These are phyloP conservation scores for Nematostella vectensis DNA, from an alignment of 92 coral and sea anemone species.

Conservation along the genomic window DNA sequence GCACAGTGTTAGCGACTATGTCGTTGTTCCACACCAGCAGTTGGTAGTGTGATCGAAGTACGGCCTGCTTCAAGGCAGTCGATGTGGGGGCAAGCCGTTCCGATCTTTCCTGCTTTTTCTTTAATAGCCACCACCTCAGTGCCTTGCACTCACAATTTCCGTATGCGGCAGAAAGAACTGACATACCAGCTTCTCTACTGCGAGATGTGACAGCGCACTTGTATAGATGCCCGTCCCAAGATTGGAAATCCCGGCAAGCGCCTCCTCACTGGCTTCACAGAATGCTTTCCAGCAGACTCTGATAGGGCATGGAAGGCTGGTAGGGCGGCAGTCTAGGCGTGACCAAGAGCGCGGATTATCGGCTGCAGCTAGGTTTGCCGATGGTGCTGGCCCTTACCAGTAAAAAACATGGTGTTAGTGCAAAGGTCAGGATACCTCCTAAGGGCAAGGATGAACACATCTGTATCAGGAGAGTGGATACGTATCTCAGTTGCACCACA, in stretches of 20 bases:
- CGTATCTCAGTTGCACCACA: constrained; percentile 18
- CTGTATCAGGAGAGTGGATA: constrained; percentile 28
- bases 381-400: constrained; percentile 10
- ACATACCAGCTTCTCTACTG: constrained; percentile 23
- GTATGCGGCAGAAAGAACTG: constrained; percentile 17
- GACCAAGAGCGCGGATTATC: constrained; percentile 28
- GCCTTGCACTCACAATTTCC: background rate
- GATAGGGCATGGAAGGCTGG: constrained; percentile 27
- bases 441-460: too few species aligned
- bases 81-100: constrained; percentile 20
- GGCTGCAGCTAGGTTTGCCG: constrained; percentile 16
- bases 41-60: constrained; percentile 21
- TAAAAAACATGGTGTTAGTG: constrained; percentile 15
- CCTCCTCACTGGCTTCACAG: constrained; percentile 11
- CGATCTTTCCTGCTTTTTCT: constrained; percentile 25
- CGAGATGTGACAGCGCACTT: background rate
- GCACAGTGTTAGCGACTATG: constrained; percentile 13
- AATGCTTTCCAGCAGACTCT: constrained; percentile 15
- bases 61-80: constrained; percentile 21
- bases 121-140: constrained; percentile 7
- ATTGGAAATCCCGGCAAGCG: constrained; percentile 2
- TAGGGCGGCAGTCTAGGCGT: constrained; percentile 21
- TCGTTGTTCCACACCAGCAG: constrained; percentile 28
- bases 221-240: background rate
- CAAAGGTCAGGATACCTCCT: too few species aligned